Evolutionary conservation across 2,888 invertebrate genomes (phyloP).

Genomic region (Tenthredo amoena): DNA sequence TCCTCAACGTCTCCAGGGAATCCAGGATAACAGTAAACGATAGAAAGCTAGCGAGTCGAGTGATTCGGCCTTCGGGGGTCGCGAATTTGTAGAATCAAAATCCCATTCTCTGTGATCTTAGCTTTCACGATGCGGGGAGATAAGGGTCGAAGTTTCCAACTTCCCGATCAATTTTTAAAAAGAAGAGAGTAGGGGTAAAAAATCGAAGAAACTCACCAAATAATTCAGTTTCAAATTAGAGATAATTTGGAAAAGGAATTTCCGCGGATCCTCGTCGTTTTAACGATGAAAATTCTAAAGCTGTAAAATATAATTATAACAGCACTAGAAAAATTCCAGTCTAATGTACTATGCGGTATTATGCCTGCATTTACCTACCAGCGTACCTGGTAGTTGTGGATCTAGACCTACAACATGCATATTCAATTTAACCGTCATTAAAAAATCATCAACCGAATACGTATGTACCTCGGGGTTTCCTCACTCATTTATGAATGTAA

Average conservation of each 20-base stretch:
- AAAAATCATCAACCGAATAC: slow-evolving; percentile 40
- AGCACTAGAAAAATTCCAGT: slow-evolving; percentile 16
- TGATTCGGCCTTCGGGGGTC: background rate
- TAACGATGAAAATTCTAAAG: background rate
- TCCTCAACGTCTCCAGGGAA: background rate
- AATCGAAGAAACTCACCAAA: no score
- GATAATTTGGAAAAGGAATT: background rate
- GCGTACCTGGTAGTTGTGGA: background rate
- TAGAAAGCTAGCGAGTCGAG: background rate
- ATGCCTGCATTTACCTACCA: background rate
- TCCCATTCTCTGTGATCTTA: slow-evolving; percentile 4
- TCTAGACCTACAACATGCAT: slow-evolving; percentile 30
- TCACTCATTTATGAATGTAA: slow-evolving; percentile 14
- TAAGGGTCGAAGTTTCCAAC: background rate
- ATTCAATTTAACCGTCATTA: slow-evolving; percentile 39
- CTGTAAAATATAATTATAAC: background rate
- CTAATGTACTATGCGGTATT: background rate
- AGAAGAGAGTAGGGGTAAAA: background rate
- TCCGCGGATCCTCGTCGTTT: background rate
- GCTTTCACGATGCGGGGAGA: background rate
- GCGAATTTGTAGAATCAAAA: background rate
- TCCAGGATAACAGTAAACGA: slow-evolving; percentile 9
- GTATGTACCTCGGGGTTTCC: background rate
- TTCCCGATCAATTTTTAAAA: background rate
- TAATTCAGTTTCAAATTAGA: no score